Evolutionary conservation across 2,888 invertebrate genomes (phyloP).

Genomic region (Bombyx huttoni): DNA sequence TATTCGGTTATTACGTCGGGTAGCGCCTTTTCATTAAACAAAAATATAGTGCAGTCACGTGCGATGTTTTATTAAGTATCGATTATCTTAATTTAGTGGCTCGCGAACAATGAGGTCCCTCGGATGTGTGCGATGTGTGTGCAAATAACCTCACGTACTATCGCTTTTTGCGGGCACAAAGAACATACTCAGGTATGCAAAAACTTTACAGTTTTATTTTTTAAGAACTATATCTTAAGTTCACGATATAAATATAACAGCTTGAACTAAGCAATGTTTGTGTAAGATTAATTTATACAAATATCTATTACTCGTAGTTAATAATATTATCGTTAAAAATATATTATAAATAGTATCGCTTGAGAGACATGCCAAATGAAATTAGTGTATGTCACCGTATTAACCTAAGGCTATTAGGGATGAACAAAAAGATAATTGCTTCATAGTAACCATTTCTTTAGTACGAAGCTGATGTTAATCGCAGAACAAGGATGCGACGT

Average conservation of each 20-base stretch:
- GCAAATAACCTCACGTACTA: neutral
- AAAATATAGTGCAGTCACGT: constrained; percentile 22
- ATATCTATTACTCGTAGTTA: too few relatives aligned
- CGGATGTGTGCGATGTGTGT: constrained; percentile 8
- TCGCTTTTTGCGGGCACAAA: neutral
- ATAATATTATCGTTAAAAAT: too few relatives aligned
- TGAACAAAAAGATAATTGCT: neutral
- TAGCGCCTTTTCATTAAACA: constrained; percentile 25
- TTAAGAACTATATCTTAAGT: too few relatives aligned
- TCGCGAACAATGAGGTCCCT: constrained; percentile 24
- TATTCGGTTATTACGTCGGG: constrained; percentile 9
- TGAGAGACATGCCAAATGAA: neutral
- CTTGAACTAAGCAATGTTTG: too few relatives aligned
- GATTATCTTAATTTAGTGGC: constrained; percentile 21
- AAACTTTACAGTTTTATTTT: too few relatives aligned
- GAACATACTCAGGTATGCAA: too few relatives aligned
- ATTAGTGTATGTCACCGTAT: neutral
- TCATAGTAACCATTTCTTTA: neutral
- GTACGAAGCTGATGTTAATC: neutral
- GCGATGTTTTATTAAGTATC: constrained; percentile 12
- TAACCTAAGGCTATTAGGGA: neutral
- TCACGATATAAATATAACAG: too few relatives aligned
- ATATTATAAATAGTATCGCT: too few relatives aligned
- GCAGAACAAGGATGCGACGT: neutral
- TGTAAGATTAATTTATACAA: too few relatives aligned